Evolutionary conservation across 2,888 invertebrate species (phyloP), one percentile per base, ranked within the genome.

Genomic region (Romanomermis culicivorax): DNA sequence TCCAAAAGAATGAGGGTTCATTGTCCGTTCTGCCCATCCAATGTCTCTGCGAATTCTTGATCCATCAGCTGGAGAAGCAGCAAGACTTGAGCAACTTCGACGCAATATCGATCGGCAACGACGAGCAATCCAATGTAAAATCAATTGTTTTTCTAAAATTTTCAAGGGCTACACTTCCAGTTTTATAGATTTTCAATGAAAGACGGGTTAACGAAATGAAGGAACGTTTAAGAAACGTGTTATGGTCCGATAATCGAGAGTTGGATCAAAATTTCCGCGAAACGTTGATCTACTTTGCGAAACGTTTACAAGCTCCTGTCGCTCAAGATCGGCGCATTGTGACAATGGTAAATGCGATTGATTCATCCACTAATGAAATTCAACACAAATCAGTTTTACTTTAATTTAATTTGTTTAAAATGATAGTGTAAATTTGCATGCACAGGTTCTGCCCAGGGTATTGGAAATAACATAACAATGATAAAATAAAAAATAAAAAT

Each of bases 41-140:
- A 67, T 93, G 91, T 68, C 77, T 95, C 51, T 93, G 93, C 74
- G 93, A 93, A 74, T 91, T 91, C 73, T 76, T 93, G 51, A 77
- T 89, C 1, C 73, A 74, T 59, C 71, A 72, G 27, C 43, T 59
- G 1, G 55, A 60, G 2, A 56, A 58, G 23, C 55, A 51, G n/a
- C 17, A 45, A n/a, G 23, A 23, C 45, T n/a, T n/a, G n/a, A n/a
- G n/a, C n/a, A n/a, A n/a, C n/a, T n/a, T n/a, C n/a, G n/a, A n/a
- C n/a, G n/a, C n/a, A n/a, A n/a, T n/a, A n/a, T n/a, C n/a, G n/a
- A n/a, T n/a, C n/a, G n/a, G n/a, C n/a, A n/a, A n/a, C n/a, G n/a
- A n/a, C n/a, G n/a, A n/a, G n/a, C n/a, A n/a, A n/a, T n/a, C n/a
- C n/a, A n/a, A n/a, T n/a, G n/a, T n/a, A 36, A 36, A 36, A 36